Evolutionary conservation across 2,888 invertebrate genomes (phyloP), one percentile per base, ranked within the genome.

Genomic region (Crossocerus cetratus): DNA sequence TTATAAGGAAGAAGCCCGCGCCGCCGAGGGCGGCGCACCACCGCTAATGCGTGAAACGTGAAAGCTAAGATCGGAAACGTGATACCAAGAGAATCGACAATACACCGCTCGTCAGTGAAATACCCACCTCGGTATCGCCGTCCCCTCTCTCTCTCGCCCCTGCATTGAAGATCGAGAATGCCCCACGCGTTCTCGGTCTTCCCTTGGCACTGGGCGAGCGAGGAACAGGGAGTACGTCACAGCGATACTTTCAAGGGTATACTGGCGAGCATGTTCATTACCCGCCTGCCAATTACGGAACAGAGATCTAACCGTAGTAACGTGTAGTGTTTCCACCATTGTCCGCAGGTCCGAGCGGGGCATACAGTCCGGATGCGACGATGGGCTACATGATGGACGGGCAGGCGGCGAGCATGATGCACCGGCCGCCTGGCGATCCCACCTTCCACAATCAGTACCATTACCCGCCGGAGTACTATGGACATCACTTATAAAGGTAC

Each of bases 351-450:
- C 97, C 98, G 87, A 97, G 97, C 92, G 97, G 97, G 88, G 96
- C 96, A 83, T 98, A 98, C 93, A 98, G 98, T 92, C 98, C 98
- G 85, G 98, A 98, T 91, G 97, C 96, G 88, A 94, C 96, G 90
- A 97, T 97, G 94, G 97, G 98, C 91, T 97, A 98, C 92, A 98
- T 98, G 96, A 98, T 98, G 97, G 98, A 98, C 92, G 96, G 97
- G 87, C 97, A 97, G 92, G 94, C 94, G 89, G 97, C 97, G 92
- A 88, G 88, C 80, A 97, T 97, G 97, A 97, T 97, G 96, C 97
- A 97, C 93, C 95, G 97, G 93, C 96, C 97, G 89, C 97, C 97
- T 84, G 95, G 96, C 86, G 97, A 97, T 93, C 96, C 97, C 73
- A 95, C 96, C 92, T 97, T 97, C 94, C 97, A 97, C 93, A 96